Percentiles rank a stretch among this genome's conserved stretches.
Evolutionary conservation across 2,113 vertebrate species (phyloP).

Genomic region (Clarias gariepinus): DNA sequence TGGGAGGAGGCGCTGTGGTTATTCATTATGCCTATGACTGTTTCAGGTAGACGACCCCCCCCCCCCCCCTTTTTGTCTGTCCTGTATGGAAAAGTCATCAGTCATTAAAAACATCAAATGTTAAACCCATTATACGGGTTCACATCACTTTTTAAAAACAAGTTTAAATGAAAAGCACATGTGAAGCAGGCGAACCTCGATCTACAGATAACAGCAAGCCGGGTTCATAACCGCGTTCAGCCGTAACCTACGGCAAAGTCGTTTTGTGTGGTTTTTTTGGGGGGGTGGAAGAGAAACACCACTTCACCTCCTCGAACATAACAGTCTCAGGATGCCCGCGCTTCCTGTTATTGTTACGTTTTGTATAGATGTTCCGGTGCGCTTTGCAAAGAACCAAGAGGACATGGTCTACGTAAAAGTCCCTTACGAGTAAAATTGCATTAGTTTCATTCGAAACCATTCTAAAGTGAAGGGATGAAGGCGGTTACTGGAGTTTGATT

Average conservation of each 20-base stretch:
- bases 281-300: not conserved
- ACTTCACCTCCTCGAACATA: not conserved
- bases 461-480: not conserved
- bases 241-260: not conserved
- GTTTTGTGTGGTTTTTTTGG: no score
- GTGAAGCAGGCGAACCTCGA: not conserved
- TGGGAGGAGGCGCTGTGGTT: no score
- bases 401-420: not conserved
- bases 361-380: not conserved
- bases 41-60: not conserved
- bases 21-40: not conserved
- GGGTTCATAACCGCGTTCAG: not conserved
- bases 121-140: not conserved
- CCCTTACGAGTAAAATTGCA: not conserved
- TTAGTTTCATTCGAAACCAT: not conserved
- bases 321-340: not conserved
- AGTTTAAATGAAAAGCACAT: not conserved
- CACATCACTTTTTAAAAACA: not conserved
- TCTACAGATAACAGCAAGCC: not conserved
- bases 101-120: not conserved
- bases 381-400: not conserved
- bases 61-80: not conserved
- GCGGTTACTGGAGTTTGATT: not conserved
- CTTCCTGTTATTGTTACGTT: conserved; percentile 5
- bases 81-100: not conserved